These are phyloP conservation scores for Nannobrachium achirus DNA, from an alignment of 2,113 vertebrate species.

Conservation along the genomic window DNA sequence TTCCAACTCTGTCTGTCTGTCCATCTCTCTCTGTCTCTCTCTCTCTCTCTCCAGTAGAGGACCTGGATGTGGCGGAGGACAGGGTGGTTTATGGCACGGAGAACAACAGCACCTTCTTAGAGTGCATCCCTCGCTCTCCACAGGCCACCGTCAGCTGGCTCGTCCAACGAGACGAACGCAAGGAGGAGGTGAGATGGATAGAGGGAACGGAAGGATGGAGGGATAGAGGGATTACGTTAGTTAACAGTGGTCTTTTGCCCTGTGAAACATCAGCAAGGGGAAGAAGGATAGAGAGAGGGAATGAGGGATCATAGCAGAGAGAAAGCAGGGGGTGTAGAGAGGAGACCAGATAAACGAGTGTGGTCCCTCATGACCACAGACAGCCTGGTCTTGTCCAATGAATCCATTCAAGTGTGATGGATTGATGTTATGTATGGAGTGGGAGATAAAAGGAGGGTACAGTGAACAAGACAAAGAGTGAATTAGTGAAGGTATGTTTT, in stretches of 20 bases:
- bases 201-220: not conserved
- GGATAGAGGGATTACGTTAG: not conserved
- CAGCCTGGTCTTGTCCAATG: too few relatives aligned
- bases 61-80: conserved; percentile 77
- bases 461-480: too few relatives aligned
- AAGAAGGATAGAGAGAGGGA: too few relatives aligned
- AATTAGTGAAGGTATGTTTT: too few relatives aligned
- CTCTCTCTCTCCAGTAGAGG: conserved; percentile 72
- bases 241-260: too few relatives aligned
- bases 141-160: conserved; percentile 91
- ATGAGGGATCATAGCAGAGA: too few relatives aligned
- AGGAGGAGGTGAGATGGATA: conserved; percentile 83
- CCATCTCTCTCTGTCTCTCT: conserved; percentile 2
- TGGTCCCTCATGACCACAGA: too few relatives aligned
- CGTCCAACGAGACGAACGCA: conserved; percentile 81
- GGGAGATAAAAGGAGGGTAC: too few relatives aligned
- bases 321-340: not conserved
- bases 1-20: not conserved
- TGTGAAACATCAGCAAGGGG: too few relatives aligned
- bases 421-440: not conserved
- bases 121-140: conserved; percentile 89
- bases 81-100: conserved; percentile 87
- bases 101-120: conserved; percentile 87
- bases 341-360: not conserved
- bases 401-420: too few relatives aligned